A percentile compares a stretch with the other conserved stretches of the same genome.
Evolutionary conservation across 1,140 invertebrate species (phyloP).

Genomic region (Eurosta solidaginis): DNA sequence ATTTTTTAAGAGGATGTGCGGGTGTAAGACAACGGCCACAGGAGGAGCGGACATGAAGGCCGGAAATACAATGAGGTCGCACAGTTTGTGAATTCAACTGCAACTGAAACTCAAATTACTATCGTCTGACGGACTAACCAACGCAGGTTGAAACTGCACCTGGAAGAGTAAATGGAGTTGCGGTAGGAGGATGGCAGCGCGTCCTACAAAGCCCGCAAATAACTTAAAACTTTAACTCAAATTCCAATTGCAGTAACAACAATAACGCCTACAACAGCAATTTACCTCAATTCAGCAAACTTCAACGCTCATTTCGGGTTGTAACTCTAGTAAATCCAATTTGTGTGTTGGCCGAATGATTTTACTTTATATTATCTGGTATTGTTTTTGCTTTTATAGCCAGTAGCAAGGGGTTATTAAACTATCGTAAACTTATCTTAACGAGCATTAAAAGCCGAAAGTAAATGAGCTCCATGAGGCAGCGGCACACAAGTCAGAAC

Average conservation of each 20-base stretch:
- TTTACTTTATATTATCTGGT: background rate
- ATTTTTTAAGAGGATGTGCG: background rate
- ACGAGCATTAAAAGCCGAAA: too few species aligned
- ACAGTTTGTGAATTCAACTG: background rate
- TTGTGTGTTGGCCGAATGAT: background rate
- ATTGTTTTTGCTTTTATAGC: background rate
- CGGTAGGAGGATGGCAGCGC: background rate
- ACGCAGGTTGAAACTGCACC: background rate
- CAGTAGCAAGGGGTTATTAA: too few species aligned
- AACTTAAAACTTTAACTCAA: background rate
- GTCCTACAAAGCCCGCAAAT: background rate
- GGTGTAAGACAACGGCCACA: background rate
- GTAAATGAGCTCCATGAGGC: too few species aligned
- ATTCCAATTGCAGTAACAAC: background rate
- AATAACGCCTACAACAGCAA: background rate
- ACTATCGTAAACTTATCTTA: background rate
- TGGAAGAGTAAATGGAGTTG: background rate
- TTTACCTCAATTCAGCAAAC: background rate
- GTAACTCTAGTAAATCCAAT: conserved; percentile 1
- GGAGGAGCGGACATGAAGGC: too few species aligned
- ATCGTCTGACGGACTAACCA: too few species aligned
- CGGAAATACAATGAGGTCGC: conserved; percentile 12
- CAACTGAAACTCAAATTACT: conserved; percentile 20
- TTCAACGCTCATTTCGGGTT: conserved; percentile 15
- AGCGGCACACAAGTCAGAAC: too few species aligned